Evolutionary conservation across 2,797 vertebrate species (phyloP), one percentile per base, ranked within the genome.

Genomic region (Carapus acus): DNA sequence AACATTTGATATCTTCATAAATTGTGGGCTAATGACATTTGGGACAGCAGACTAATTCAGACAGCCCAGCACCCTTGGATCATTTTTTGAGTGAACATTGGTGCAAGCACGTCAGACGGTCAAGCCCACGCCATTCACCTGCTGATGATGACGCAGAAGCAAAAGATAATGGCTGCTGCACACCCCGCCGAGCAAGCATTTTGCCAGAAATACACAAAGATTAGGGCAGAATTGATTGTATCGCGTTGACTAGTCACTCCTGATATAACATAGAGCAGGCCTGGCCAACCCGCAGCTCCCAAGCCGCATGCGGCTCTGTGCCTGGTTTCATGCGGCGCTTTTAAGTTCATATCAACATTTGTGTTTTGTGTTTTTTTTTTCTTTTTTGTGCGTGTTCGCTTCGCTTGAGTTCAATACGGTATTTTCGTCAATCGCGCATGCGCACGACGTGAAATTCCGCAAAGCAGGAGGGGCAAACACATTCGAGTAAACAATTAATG

Each of bases 1-100:
- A 58, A 67, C 12, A 55, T 48, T 76, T 62, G 53, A 52, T 43
- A 37, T 49, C 27, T 34, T 58, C 45, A 21, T 44, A 54, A 57
- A 76, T 59, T 46, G 48, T 4, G 46, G 40, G 16, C 3, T 15
- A 0, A 36, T 57, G 39, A 44, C 37, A 61, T 62, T 61, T 50
- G 52, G 24, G 47, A 17, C 47, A 17, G 14, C 19, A 14, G 34
- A 60, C 40, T 27, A 43, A 54, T 22, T 46, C 29, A 64, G 33
- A 20, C 8, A 41, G 13, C 31, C 8, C 1, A 16, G 39, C 14
- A 21, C n/a, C n/a, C n/a, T n/a, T n/a, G n/a, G n/a, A n/a, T n/a
- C n/a, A n/a, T n/a, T n/a, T n/a, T n/a, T n/a, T n/a, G n/a, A n/a
- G n/a, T n/a, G n/a, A n/a, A n/a, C n/a, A 29, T 42, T 14, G 22